phyloP scores from a whole-genome alignment of 2,888 invertebrate species.

The Lasioglossum villosulum region DNA sequence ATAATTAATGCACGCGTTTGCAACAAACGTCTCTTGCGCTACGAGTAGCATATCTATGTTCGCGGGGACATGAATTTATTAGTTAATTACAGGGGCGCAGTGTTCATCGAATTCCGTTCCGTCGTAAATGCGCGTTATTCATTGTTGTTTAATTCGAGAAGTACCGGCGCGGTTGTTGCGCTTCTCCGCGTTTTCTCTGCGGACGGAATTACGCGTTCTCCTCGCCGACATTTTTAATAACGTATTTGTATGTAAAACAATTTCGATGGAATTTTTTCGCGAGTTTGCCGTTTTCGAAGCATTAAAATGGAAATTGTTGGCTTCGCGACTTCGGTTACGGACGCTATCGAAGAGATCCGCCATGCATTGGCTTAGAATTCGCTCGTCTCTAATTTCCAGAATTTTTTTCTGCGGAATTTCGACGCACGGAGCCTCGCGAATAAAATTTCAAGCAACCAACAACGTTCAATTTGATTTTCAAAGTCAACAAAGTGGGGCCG shows the following conservation, averaged over 20 bases:
- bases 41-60: constrained; percentile 18
- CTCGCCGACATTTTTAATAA: background rate
- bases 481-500: constrained; percentile 14
- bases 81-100: constrained; percentile 33
- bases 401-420: background rate
- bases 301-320: background rate
- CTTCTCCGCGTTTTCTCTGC: background rate
- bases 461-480: constrained; percentile 28
- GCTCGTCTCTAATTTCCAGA: background rate
- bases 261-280: background rate
- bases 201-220: background rate
- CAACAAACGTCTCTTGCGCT: constrained; percentile 42
- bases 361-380: background rate
- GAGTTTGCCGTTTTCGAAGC: background rate
- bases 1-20: constrained; percentile 43
- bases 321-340: background rate
- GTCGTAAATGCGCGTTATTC: constrained; percentile 6
- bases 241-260: constrained; percentile 5
- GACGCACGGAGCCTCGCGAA: background rate
- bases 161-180: background rate
- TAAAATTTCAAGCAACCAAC: constrained; percentile 26
- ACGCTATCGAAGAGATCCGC: background rate
- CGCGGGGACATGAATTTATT: constrained; percentile 37
- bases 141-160: constrained; percentile 33
- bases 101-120: constrained; percentile 41